Evolutionary conservation across 2,888 invertebrate species (phyloP), one percentile per base, ranked within the genome.

Genomic region (Trilocha varians): DNA sequence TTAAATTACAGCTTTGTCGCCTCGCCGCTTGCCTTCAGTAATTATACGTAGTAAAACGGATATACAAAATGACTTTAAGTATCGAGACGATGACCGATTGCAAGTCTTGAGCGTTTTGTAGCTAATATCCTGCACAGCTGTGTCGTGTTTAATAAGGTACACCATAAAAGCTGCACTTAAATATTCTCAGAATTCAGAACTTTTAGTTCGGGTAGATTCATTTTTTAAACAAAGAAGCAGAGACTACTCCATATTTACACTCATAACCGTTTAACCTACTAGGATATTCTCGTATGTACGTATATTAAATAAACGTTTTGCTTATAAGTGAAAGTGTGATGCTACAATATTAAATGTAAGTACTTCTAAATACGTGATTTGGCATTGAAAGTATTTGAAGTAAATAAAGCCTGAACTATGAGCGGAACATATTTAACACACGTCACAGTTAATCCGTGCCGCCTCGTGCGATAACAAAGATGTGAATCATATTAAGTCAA

Each of bases 1-100:
- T 76, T 78, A 80, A 80, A 82, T 82, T 80, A 70, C 74, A 61
- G 69, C 66, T 78, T 76, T 72, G 75, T 77, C 78, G 73, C 68
- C 60, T 60, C 63, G 58, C 65, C 65, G 62, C 64, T 57, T 59
- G 63, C 59, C 64, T 76, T 67, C 57, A 71, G 68, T 72, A 77
- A 79, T 78, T 78, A 76, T 69, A 67, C 69, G 69, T 70, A 70
- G 67, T 77, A 71, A 77, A 78, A 73, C 73, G 73, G 73, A 79
- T 78, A 73, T 76, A 72, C 73, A 70, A 75, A 77, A 76, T 65
- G 63, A 62, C 72, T 73, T 67, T 65, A 62, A 65, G 43, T 72
- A 70, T 66, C 51, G 42, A 52, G 65, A 72, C 70, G 70, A 70
- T 72, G 70, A 70, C 70, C 69, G 68, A 73, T 74, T 58, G 60